Conservation (phyloP, 2,113 vertebrate genomes). For the Taxidea taxus region DNA sequence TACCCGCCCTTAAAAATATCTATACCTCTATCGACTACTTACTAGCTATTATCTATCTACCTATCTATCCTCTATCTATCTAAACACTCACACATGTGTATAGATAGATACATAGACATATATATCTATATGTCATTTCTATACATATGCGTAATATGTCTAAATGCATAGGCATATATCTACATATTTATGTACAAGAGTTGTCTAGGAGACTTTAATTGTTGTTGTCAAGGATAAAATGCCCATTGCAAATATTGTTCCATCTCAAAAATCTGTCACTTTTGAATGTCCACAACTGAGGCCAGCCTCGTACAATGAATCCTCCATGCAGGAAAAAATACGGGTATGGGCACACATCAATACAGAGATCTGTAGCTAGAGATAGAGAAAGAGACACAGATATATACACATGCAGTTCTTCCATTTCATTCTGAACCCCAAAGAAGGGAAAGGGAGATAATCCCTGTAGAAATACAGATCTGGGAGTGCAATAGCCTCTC, state of each 20-base stretch:
- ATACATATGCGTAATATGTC: no score
- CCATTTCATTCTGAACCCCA: not conserved
- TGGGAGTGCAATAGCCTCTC: not conserved
- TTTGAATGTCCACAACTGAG: not conserved
- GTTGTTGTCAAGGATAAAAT: not conserved
- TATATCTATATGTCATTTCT: not conserved
- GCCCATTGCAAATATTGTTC: not conserved
- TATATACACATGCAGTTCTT: not conserved
- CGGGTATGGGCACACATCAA: not conserved
- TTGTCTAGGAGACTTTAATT: not conserved
- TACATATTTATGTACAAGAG: not conserved
- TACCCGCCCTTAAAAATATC: not conserved
- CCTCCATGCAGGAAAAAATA: not conserved
- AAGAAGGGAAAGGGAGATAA: not conserved
- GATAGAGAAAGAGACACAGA: not conserved
- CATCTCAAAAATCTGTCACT: not conserved
- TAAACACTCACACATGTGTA: not conserved
- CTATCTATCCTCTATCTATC: not conserved
- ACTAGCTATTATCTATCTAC: not conserved
- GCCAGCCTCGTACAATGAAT: not conserved
- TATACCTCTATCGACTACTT: not conserved
- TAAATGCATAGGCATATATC: not conserved
- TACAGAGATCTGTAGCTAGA: not conserved
- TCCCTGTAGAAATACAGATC: not conserved
- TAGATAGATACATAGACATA: not conserved